These are phyloP conservation scores for Pangasius sanitwongsei DNA, from an alignment of 2,797 vertebrate genomes.

Conservation along the genomic window DNA sequence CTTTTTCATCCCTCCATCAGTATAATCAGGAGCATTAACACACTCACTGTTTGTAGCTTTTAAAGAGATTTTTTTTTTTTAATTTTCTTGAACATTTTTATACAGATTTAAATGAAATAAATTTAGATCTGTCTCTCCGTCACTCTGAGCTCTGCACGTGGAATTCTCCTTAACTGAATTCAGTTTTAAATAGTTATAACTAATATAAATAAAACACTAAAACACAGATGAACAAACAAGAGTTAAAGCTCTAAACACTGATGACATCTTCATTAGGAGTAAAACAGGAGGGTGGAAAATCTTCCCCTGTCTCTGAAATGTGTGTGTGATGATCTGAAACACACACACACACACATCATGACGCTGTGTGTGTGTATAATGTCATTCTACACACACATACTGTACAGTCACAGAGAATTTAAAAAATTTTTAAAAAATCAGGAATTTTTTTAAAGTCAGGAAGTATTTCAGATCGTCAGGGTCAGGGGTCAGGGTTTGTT, in stretches of 20 bases:
- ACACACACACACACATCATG: neutral
- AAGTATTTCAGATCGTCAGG: neutral
- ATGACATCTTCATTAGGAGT: neutral
- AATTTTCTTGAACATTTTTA: neutral
- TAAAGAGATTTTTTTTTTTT: no score
- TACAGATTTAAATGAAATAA: neutral
- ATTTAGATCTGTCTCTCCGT: neutral
- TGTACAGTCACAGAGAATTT: neutral
- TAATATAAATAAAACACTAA: neutral
- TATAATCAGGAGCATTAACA: neutral
- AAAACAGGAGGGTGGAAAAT: neutral
- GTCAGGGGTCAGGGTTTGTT: neutral
- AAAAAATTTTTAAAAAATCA: neutral
- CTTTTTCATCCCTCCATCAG: neutral
- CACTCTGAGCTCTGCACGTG: neutral
- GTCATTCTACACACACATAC: neutral
- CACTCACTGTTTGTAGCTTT: neutral
- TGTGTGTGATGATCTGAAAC: neutral
- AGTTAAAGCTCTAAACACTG: neutral
- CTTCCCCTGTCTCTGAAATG: neutral
- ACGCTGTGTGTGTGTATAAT: neutral
- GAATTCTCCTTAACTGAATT: neutral
- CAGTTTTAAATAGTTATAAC: neutral
- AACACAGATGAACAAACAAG: neutral
- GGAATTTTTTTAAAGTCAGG: neutral